These are phyloP conservation scores for Drosophila recens DNA, from an alignment of 2,888 invertebrate species.

Conservation along the genomic window DNA sequence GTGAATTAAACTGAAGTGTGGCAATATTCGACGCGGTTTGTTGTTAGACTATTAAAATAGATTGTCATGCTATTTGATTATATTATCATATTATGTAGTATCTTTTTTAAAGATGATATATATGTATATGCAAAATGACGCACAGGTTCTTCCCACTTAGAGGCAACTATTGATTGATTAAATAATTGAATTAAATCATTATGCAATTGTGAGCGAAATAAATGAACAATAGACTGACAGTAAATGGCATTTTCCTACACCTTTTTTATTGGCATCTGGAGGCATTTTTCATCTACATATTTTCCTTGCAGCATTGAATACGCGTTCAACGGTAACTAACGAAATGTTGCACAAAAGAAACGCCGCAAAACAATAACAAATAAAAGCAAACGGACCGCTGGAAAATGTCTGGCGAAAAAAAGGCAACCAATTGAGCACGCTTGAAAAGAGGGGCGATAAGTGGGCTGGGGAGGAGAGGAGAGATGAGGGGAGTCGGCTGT, in stretches of 20 bases:
- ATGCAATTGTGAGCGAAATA: constrained; percentile 29
- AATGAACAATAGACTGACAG: constrained; percentile 5
- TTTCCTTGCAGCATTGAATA: constrained; percentile 54
- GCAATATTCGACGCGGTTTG: constrained; percentile 51
- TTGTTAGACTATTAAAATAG: neutral
- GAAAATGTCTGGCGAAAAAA: constrained; percentile 30
- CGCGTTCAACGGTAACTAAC: constrained; percentile 49
- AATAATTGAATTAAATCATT: constrained; percentile 29
- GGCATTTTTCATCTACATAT: constrained; percentile 8
- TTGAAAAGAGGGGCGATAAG: neutral
- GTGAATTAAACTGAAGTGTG: constrained; percentile 71
- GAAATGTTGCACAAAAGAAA: constrained; percentile 49
- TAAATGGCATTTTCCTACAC: constrained; percentile 16
- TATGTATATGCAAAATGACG: neutral
- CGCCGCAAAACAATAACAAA: constrained; percentile 35
- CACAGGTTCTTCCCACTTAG: neutral
- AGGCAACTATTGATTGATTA: neutral
- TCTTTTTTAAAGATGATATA: constrained; percentile 5
- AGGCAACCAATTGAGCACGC: constrained; percentile 19
- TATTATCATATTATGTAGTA: constrained; percentile 3
- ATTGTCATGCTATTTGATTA: constrained; percentile 4
- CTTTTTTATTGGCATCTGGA: constrained; percentile 13
- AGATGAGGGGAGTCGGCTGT: neutral
- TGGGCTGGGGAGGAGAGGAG: no score
- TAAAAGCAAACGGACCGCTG: constrained; percentile 30